Conservation (phyloP, 2,797 vertebrate species). For the Rallus crepitans region DNA sequence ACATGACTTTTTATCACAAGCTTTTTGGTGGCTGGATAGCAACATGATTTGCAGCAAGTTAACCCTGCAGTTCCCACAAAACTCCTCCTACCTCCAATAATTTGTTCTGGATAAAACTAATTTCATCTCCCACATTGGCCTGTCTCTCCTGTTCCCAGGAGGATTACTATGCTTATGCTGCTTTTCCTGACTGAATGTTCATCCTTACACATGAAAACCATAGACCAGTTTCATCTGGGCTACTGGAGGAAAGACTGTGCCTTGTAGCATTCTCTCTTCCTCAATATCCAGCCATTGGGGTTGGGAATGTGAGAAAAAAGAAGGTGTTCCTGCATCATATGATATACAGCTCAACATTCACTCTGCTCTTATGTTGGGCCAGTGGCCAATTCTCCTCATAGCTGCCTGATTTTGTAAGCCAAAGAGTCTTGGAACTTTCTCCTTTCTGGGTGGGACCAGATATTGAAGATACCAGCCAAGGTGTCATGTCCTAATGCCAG, state of each 20-base stretch:
- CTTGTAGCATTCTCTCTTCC: neutral
- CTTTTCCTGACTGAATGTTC: neutral
- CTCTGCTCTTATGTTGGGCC: neutral
- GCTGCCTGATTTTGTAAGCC: neutral
- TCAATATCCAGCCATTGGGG: neutral
- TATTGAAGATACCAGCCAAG: conserved; percentile 48
- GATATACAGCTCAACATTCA: neutral
- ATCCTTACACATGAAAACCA: neutral
- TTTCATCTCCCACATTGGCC: neutral
- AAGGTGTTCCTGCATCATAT: neutral
- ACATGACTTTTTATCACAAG: neutral
- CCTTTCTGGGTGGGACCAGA: conserved; percentile 29
- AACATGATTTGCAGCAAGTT: neutral
- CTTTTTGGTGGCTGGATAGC: neutral
- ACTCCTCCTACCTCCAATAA: neutral
- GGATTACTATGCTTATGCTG: neutral
- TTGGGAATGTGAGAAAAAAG: neutral
- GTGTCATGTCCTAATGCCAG: conserved; percentile 37
- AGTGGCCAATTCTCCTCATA: conserved; percentile 8
- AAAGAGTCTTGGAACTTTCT: conserved; percentile 11
- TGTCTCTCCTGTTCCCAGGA: neutral
- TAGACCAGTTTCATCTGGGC: neutral
- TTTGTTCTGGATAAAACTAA: neutral
- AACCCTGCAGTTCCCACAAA: neutral
- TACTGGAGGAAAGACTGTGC: neutral